Base-by-base conservation (phyloP, 2,888 invertebrate species). In the Athalia circularis region DNA sequence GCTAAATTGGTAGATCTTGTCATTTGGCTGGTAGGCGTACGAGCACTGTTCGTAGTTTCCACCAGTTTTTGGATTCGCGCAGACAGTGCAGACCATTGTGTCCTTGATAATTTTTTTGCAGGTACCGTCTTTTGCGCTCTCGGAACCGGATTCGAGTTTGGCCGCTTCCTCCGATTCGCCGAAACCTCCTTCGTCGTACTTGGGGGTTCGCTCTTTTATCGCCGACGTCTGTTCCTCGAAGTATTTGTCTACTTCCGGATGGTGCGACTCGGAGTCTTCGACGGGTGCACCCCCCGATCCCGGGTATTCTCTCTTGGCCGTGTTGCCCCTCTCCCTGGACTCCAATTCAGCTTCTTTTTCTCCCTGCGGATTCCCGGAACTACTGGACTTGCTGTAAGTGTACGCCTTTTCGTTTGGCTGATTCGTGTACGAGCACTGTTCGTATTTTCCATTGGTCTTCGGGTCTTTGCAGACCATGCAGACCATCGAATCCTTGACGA, bases 341-440 rank as follows among this genome's bases (percentile, higher is more conserved):
- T 78, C 13, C 2, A 29, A 29, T 11, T 72, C 61, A 4, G 54
- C 15, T 3, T 48, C n/a, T 15, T 74, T 57, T 45, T 64, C 74
- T 3, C 50, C 15, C 9, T 57, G 64, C 4, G 81, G 81, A 5
- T 78, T 74, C 0, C 82, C 82, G 75, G 81, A 85, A 0, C 84
- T 84, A 50, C 85, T 86, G 3, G 87, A 85, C 72, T 87, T 87
- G 3, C 78, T 80, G 57, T 86, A 87, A 3, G 85, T 81, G 67
- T 83, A 86, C 1, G 83, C 92, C 86, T 95, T 94, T 80, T 95
- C 95, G 84, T 93, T 93, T 0, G 95, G 95, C 79, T 94, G 93
- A 0, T 94, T 93, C 3, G 94, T 94, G 88, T 96, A 97, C 0
- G 96, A 95, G 87, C 97, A 97, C 45, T 95, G 95, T 88, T 97